Conservation (phyloP, 2,888 invertebrate genomes). For the Xestobium rufovillosum region DNA sequence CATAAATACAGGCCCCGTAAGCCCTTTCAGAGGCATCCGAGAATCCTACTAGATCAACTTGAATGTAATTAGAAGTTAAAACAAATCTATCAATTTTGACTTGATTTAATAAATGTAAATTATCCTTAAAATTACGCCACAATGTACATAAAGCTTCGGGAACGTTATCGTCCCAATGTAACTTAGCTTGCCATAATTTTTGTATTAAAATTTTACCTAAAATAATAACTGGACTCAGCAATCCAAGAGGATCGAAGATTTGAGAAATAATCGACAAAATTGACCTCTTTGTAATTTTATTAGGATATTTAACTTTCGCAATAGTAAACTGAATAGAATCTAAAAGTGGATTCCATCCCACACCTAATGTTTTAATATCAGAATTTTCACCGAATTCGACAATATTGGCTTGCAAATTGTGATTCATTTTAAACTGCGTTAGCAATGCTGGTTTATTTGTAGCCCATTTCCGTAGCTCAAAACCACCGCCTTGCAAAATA, state of each 20-base stretch:
- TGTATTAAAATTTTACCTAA: constrained; percentile 12
- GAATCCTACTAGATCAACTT: constrained; percentile 10
- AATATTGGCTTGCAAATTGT: too few relatives aligned
- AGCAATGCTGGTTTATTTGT: too few relatives aligned
- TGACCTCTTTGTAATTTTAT: constrained; percentile 14
- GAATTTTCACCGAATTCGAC: constrained; percentile 11
- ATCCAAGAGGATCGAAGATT: constrained; percentile 16
- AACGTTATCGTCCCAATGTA: constrained; percentile 14
- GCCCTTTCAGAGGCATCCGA: constrained; percentile 9
- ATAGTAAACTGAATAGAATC: constrained; percentile 12
- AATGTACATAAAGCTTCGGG: constrained; percentile 6
- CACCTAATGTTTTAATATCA: constrained; percentile 11
- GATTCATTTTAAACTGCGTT: too few relatives aligned
- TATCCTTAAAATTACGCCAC: constrained; percentile 7
- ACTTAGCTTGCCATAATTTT: constrained; percentile 14
- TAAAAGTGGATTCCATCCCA: constrained; percentile 7
- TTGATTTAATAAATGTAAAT: constrained; percentile 5
- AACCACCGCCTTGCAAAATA: too few relatives aligned
- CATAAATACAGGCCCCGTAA: constrained; percentile 2
- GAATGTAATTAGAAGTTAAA: constrained; percentile 4
- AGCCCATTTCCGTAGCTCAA: too few relatives aligned
- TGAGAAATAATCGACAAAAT: constrained; percentile 13
- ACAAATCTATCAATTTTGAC: constrained; percentile 6
- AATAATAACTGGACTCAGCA: constrained; percentile 14
- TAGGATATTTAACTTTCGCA: constrained; percentile 4